These are phyloP conservation scores for Lepeophtheirus nordmannii DNA, from an alignment of 2,888 invertebrate species.

Conservation along the genomic window DNA sequence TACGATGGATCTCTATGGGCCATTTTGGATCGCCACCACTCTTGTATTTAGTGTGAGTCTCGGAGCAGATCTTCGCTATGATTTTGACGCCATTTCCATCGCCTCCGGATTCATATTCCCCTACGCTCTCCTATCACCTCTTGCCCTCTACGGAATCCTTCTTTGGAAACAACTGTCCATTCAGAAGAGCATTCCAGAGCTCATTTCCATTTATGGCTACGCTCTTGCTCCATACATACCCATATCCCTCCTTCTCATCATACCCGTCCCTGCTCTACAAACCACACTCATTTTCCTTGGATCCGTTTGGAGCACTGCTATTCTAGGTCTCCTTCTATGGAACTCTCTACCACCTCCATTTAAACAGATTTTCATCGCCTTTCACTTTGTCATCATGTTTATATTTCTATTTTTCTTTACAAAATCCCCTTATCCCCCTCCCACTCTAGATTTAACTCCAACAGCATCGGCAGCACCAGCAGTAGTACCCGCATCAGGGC, in stretches of 20 bases:
- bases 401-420: too few species aligned
- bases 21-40: conserved; percentile 89
- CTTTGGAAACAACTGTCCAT: conserved; percentile 47
- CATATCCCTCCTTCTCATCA: conserved; percentile 45
- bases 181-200: conserved; percentile 51
- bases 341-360: too few species aligned
- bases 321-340: too few species aligned
- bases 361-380: too few species aligned
- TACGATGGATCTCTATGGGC: conserved; percentile 79
- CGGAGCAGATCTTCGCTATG: conserved; percentile 45
- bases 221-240: conserved; percentile 86
- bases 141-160: conserved; percentile 63
- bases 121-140: conserved; percentile 73
- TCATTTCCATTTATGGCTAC: conserved; percentile 88
- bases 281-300: too few species aligned
- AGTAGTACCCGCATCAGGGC: too few species aligned
- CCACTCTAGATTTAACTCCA: too few species aligned
- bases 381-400: too few species aligned
- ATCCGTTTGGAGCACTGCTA: too few species aligned
- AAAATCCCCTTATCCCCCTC: too few species aligned
- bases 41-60: conserved; percentile 87
- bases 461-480: too few species aligned
- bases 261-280: too few species aligned
- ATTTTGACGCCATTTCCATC: conserved; percentile 35
- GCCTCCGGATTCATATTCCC: conserved; percentile 75